These are phyloP conservation scores for Typhlichthys subterraneus DNA, from an alignment of 2,797 vertebrate genomes.

Conservation along the genomic window DNA sequence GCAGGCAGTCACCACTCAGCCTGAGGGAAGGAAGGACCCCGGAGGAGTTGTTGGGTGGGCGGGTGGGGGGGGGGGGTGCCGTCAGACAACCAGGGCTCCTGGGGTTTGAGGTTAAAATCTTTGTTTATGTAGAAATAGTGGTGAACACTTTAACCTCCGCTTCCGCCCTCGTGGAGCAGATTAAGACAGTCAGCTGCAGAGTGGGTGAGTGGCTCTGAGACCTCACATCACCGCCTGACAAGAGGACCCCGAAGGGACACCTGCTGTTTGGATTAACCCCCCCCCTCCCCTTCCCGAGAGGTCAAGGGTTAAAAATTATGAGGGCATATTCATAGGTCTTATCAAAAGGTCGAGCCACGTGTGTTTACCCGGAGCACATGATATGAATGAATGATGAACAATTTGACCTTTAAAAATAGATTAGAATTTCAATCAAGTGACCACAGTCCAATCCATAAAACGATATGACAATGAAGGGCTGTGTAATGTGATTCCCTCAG, in stretches of 20 bases:
- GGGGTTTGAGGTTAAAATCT: slow-evolving; percentile 65
- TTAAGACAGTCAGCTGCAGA: slow-evolving; percentile 41
- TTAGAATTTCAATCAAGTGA: slow-evolving; percentile 77
- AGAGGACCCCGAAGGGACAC: slow-evolving; percentile 31
- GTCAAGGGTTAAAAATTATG: slow-evolving; percentile 41
- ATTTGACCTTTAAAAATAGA: slow-evolving; percentile 78
- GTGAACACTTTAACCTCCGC: slow-evolving; percentile 53
- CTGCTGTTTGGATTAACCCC: slow-evolving; percentile 29
- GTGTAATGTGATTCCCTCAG: slow-evolving; percentile 28
- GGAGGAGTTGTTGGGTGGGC: background rate
- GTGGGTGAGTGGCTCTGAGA: slow-evolving; percentile 47
- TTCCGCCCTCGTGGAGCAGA: slow-evolving; percentile 51
- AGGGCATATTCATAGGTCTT: slow-evolving; percentile 66
- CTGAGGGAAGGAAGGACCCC: slow-evolving; percentile 42
- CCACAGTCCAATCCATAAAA: slow-evolving; percentile 68
- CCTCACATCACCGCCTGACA: slow-evolving; percentile 28
- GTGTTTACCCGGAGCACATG: slow-evolving; percentile 70
- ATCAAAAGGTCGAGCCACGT: slow-evolving; percentile 44
- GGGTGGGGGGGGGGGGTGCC: slow-evolving; percentile 19
- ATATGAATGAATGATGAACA: slow-evolving; percentile 79
- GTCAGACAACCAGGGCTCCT: slow-evolving; percentile 42
- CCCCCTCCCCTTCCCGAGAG: slow-evolving; percentile 18
- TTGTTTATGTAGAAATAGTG: slow-evolving; percentile 72
- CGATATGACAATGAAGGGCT: slow-evolving; percentile 33
- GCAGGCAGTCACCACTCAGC: slow-evolving; percentile 75